A percentile compares a stretch with the other conserved stretches of the same genome.
phyloP scores from a whole-genome alignment of 2,797 vertebrate species.

The Brachymystax lenok region DNA sequence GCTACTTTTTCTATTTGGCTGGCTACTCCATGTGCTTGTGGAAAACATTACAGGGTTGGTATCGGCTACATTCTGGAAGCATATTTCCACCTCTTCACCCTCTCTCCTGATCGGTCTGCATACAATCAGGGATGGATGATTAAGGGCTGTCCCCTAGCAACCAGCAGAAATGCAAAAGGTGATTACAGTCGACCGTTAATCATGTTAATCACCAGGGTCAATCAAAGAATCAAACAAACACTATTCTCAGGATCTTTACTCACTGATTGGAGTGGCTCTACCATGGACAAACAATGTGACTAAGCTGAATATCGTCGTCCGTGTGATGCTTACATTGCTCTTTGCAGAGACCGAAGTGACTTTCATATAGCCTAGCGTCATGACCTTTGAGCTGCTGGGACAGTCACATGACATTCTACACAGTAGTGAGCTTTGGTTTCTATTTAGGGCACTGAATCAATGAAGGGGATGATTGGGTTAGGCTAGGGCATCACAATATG shows the following conservation, averaged over 20 bases:
- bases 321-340: no score
- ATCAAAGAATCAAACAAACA: constrained; percentile 26
- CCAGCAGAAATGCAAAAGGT: constrained; percentile 14
- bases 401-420: constrained; percentile 46
- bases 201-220: constrained; percentile 17
- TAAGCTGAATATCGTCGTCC: no score
- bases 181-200: not conserved
- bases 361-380: not conserved
- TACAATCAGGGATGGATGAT: not conserved
- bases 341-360: no score
- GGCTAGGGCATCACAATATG: constrained; percentile 33
- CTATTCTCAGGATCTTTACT: not conserved
- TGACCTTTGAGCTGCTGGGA: constrained; percentile 14
- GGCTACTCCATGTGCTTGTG: no score
- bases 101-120: not conserved
- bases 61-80: not conserved
- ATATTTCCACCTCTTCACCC: not conserved
- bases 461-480: constrained; percentile 25
- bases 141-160: constrained; percentile 16
- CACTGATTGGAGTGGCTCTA: not conserved
- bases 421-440: constrained; percentile 6
- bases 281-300: not conserved
- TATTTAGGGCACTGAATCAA: constrained; percentile 20
- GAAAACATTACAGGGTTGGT: not conserved
- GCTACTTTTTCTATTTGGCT: no score